Conservation (phyloP, 2,888 invertebrate species). For the Torymus auratus region DNA sequence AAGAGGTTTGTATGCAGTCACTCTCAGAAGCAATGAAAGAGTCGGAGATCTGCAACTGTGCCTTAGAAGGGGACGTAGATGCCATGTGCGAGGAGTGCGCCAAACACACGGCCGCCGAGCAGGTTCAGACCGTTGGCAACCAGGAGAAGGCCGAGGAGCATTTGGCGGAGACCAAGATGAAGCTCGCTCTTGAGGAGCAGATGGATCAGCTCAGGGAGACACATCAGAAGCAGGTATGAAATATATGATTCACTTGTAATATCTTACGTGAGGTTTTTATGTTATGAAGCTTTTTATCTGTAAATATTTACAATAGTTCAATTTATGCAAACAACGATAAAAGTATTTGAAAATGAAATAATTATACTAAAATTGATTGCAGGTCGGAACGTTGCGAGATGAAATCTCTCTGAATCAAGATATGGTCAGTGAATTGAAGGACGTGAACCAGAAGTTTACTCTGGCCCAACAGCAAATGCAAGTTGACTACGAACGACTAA, state of each 20-base stretch:
- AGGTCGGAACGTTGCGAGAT: constrained; percentile 91
- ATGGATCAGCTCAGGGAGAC: constrained; percentile 95
- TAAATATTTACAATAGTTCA: too few relatives aligned
- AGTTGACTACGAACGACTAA: constrained; percentile 96
- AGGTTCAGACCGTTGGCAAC: constrained; percentile 86
- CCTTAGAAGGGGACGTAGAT: constrained; percentile 95
- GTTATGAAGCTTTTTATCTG: too few relatives aligned
- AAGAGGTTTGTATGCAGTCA: constrained; percentile 97
- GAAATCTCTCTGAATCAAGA: constrained; percentile 96
- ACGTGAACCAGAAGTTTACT: constrained; percentile 94
- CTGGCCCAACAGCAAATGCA: constrained; percentile 96
- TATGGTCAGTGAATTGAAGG: constrained; percentile 94
- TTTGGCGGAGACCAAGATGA: constrained; percentile 92
- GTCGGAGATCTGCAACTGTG: constrained; percentile 94
- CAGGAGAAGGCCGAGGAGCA: constrained; percentile 87
- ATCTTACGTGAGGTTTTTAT: background rate
- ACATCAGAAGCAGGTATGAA: constrained; percentile 90
- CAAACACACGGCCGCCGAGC: constrained; percentile 85
- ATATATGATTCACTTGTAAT: constrained; percentile 4
- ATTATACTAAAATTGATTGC: constrained; percentile 40
- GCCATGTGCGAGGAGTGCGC: constrained; percentile 95
- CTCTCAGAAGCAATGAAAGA: constrained; percentile 96
- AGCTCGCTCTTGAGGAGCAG: constrained; percentile 94
- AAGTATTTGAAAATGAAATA: background rate
- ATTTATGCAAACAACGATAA: too few relatives aligned